Conservation (phyloP, 2,888 invertebrate genomes). For the Tetanocera ferruginea region DNA sequence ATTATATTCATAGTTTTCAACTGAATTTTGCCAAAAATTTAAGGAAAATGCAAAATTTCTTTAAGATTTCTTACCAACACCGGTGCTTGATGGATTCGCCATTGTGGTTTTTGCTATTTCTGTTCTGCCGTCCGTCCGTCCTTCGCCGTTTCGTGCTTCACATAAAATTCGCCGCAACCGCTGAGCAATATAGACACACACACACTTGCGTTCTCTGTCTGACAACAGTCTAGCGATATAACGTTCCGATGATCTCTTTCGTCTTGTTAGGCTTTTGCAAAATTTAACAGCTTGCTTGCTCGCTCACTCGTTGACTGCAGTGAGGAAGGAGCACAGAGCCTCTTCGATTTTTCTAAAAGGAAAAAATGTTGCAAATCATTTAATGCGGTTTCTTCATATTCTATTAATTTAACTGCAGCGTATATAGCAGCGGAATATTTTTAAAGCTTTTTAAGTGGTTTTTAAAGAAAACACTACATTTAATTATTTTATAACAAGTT, state of each 20-base stretch:
- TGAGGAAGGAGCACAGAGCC: background rate
- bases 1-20: background rate
- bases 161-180: conserved; percentile 38
- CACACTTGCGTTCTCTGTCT: conserved; percentile 34
- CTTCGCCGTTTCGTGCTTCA: conserved; percentile 45
- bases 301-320: conserved; percentile 19
- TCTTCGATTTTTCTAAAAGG: conserved; percentile 34
- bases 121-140: conserved; percentile 48
- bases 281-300: conserved; percentile 17
- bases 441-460: background rate
- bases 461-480: too few relatives aligned
- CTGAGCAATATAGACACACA: conserved; percentile 30
- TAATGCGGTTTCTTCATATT: background rate
- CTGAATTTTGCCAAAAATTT: background rate
- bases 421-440: background rate
- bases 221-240: background rate
- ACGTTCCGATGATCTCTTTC: conserved; percentile 34
- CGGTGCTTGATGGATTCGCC: conserved; percentile 91
- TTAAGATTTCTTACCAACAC: conserved; percentile 81
- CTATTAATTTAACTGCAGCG: background rate
- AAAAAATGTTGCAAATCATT: conserved; percentile 24
- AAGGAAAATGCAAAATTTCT: background rate
- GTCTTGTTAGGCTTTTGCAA: conserved; percentile 21
- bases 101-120: conserved; percentile 71
- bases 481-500: too few relatives aligned